phyloP scores from a whole-genome alignment of 2,888 invertebrate genomes.

The Incurvaria masculella region DNA sequence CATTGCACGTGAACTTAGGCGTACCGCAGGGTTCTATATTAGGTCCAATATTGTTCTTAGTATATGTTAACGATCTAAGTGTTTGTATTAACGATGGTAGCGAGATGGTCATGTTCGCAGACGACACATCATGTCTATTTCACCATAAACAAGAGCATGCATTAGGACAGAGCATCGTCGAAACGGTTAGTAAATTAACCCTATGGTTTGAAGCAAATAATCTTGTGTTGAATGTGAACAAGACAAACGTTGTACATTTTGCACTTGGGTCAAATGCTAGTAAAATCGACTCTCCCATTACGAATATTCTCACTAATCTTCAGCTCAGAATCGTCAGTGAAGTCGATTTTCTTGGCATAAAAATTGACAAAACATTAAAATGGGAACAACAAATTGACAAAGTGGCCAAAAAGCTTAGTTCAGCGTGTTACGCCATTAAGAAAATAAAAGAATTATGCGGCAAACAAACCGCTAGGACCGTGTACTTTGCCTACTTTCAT shows the following conservation, averaged over 20 bases:
- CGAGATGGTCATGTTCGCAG: background rate
- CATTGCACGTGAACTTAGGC: background rate
- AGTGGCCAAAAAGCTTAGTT: constrained; percentile 1
- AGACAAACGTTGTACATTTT: background rate
- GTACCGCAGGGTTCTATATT: constrained; percentile 1
- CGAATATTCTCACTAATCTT: background rate
- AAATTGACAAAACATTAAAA: background rate
- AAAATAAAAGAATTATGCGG: background rate
- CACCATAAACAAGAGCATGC: background rate
- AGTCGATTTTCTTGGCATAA: background rate
- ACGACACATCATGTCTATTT: constrained; percentile 1
- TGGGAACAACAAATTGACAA: background rate
- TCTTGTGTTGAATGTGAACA: background rate
- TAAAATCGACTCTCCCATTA: background rate
- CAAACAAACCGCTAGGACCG: background rate
- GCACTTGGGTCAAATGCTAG: background rate
- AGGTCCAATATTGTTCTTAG: background rate
- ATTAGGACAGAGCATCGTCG: background rate
- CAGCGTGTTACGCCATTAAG: constrained; percentile 1
- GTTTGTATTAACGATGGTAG: background rate
- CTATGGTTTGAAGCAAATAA: background rate
- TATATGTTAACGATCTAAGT: background rate
- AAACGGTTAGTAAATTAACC: background rate
- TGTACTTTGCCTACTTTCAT: constrained; percentile 4
- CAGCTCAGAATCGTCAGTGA: background rate